Conservation (phyloP, 2,888 invertebrate species). For the Monochamus alternatus region DNA sequence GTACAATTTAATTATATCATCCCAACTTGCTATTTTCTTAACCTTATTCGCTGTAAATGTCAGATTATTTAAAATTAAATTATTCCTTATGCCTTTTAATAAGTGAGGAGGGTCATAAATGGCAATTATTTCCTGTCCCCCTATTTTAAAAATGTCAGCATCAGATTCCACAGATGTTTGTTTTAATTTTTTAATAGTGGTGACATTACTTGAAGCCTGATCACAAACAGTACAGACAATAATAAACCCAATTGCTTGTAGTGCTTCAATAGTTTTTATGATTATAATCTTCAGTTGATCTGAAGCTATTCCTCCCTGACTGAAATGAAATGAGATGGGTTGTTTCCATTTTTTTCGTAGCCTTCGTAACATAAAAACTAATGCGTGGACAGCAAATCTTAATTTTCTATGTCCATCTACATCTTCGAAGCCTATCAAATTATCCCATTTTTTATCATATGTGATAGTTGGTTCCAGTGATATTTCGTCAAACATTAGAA, state of each 20-base stretch:
- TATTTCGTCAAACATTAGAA: slow-evolving; percentile 4
- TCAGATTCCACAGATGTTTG: not conserved
- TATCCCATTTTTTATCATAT: not conserved
- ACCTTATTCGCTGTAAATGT: not conserved
- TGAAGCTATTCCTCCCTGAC: not conserved
- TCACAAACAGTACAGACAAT: slow-evolving; percentile 4
- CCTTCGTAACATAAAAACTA: not conserved
- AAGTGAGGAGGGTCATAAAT: not conserved
- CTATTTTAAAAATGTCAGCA: slow-evolving; percentile 3
- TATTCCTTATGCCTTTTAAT: slow-evolving; percentile 4
- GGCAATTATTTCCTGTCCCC: not conserved
- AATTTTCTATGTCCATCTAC: not conserved
- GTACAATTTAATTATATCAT: no score
- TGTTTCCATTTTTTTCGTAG: slow-evolving; percentile 9
- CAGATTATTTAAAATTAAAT: slow-evolving; percentile 4
- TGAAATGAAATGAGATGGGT: not conserved
- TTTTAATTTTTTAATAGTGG: not conserved
- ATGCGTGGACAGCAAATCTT: slow-evolving; percentile 4
- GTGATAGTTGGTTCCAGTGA: not conserved
- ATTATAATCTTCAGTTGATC: no score
- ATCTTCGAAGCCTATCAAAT: not conserved
- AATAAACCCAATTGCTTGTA: not conserved
- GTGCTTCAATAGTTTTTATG: not conserved
- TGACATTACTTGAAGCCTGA: not conserved
- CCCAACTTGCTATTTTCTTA: no score